Base-by-base conservation (phyloP, 2,113 vertebrate species). In the Blennius ocellaris region DNA sequence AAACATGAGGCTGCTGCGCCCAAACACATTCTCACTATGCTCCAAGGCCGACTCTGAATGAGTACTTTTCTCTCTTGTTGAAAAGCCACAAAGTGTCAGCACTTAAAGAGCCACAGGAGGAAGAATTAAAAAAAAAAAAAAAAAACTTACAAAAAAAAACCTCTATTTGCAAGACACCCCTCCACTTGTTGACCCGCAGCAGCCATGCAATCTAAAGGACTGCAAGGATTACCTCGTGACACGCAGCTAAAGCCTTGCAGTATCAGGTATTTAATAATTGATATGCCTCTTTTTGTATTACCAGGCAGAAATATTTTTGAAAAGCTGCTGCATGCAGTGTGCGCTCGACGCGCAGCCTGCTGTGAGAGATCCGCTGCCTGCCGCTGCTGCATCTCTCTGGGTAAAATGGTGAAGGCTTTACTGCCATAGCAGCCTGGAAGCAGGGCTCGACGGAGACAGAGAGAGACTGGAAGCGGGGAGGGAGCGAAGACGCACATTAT, bases 271-370 rank as follows among this genome's bases (percentile, higher is more conserved):
- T 90, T 47, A 86, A 86, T 89, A 68, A 84, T 91, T 86, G 11
- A 85, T 80, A 73, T 70, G 51, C 62, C 45, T 71, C 82, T 76
- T 88, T 88, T 90, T 83, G 78, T 76, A 77, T 86, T 86, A 86
- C 82, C 75, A 54, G 59, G 63, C 68, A 82, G 76, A 87, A 75
- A 87, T 82, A 70, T 73, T 80, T 50, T 68, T 30, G 73, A 80
- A 76, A 56, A 69, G 49, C 76, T 55, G 73, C 69, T 76, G 70
- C 81, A 70, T 73, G 74, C 67, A 76, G 44, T 38, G 67, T 74
- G 68, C 53, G 51, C 38, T 43, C 58, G 11, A 41, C 62, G 74
- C n/a, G 44, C 58, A 52, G 52, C 30, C 45, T 43, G 58, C 51
- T 36, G 69, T 52, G 65, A 43, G 65, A 17, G 67, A 37, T 55